Percentiles rank a stretch among this genome's conserved stretches.
Evolutionary conservation across 2,888 invertebrate genomes (phyloP).

Genomic region (Sarcophaga subvicina): DNA sequence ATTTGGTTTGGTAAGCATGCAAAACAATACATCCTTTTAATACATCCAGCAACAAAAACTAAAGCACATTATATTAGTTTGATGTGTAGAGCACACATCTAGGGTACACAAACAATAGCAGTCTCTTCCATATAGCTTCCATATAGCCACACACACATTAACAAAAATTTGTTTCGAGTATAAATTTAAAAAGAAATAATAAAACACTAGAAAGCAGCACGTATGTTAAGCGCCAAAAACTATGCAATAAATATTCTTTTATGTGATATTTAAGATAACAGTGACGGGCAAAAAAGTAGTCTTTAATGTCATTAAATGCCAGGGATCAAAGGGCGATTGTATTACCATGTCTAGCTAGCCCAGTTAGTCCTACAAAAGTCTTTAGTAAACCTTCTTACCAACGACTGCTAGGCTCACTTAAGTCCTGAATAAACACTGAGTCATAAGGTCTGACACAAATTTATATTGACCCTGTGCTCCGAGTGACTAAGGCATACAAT

Average conservation of each 20-base stretch:
- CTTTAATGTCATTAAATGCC: too few relatives aligned
- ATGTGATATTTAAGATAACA: conserved; percentile 29
- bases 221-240: conserved; percentile 61
- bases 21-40: conserved; percentile 52
- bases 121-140: conserved; percentile 48
- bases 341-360: too few relatives aligned
- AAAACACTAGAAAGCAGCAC: neutral
- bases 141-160: conserved; percentile 21
- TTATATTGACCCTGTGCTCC: too few relatives aligned
- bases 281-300: neutral
- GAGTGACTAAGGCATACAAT: too few relatives aligned
- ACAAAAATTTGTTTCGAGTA: neutral
- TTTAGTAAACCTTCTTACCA: too few relatives aligned
- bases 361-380: too few relatives aligned
- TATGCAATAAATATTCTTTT: conserved; percentile 53
- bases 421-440: too few relatives aligned
- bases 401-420: too few relatives aligned
- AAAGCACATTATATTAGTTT: conserved; percentile 49
- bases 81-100: conserved; percentile 14
- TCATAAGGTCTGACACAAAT: too few relatives aligned
- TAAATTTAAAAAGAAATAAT: neutral
- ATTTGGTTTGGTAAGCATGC: conserved; percentile 17
- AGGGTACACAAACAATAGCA: neutral
- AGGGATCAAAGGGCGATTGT: too few relatives aligned
- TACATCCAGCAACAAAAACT: conserved; percentile 7